These are phyloP conservation scores for Meganola albula DNA, from an alignment of 2,888 invertebrate genomes.

Conservation along the genomic window DNA sequence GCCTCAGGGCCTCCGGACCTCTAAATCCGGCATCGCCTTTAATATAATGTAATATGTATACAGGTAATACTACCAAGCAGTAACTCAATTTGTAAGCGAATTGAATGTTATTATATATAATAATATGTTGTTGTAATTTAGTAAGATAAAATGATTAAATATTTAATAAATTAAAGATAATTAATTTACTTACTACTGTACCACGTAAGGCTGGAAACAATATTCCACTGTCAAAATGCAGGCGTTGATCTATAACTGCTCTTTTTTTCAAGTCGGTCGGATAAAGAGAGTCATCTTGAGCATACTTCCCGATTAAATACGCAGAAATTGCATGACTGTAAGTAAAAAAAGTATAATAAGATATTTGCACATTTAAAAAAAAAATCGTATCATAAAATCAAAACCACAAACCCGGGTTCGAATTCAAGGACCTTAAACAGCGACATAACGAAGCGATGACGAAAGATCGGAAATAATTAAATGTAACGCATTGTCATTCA, in stretches of 20 bases:
- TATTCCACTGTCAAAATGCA: conserved; percentile 76
- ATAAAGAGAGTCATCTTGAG: conserved; percentile 72
- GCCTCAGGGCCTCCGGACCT: too few species aligned
- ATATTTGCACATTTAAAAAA: conserved; percentile 20
- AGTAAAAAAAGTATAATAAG: conserved; percentile 2
- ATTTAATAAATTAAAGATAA: not conserved
- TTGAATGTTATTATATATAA: not conserved
- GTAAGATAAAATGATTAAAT: not conserved
- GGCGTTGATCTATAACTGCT: conserved; percentile 71
- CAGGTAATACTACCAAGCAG: not conserved
- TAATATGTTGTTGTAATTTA: not conserved
- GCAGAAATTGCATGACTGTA: conserved; percentile 64
- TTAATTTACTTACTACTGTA: conserved; percentile 27
- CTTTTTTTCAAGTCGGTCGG: conserved; percentile 68
- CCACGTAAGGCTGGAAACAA: conserved; percentile 63
- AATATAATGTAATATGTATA: not conserved
- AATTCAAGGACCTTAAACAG: too few species aligned
- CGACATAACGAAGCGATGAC: too few species aligned
- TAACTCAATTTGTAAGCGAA: not conserved
- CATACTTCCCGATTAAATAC: conserved; percentile 79
- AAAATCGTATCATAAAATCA: too few species aligned
- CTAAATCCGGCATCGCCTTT: too few species aligned
- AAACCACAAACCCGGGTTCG: too few species aligned
- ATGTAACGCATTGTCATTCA: too few species aligned
- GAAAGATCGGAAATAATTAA: too few species aligned